Evolutionary conservation across 1,140 invertebrate species (phyloP).

Genomic region (Delia radicum): DNA sequence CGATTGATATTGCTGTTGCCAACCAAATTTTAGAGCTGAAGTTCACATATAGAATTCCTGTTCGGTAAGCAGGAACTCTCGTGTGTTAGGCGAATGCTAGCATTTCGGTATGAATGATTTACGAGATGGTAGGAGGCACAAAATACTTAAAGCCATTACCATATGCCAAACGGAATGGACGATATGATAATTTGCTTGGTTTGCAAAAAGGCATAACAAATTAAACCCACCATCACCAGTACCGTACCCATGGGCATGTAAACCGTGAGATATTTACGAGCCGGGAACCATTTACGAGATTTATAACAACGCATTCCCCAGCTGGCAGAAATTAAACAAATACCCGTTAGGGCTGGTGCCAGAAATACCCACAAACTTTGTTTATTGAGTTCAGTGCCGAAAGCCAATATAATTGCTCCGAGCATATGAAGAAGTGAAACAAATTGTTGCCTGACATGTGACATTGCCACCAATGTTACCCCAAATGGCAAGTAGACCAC

Average conservation of each 20-base stretch:
- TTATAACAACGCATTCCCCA: conserved; percentile 66
- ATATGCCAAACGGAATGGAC: conserved; percentile 90
- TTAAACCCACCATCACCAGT: conserved; percentile 71
- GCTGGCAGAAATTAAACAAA: conserved; percentile 63
- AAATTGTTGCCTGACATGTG: conserved; percentile 67
- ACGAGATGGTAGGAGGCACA: conserved; percentile 74
- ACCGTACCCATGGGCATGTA: conserved; percentile 73
- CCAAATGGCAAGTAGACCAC: conserved; percentile 86
- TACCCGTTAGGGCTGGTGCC: conserved; percentile 70
- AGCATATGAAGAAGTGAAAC: conserved; percentile 75
- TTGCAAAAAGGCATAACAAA: conserved; percentile 83
- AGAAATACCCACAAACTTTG: conserved; percentile 81
- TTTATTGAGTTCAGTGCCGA: conserved; percentile 81
- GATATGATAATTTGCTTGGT: conserved; percentile 78
- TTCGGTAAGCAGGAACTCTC: conserved; percentile 35
- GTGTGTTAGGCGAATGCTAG: conserved; percentile 42
- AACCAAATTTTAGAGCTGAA: neutral
- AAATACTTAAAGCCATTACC: conserved; percentile 77
- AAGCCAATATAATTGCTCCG: conserved; percentile 77
- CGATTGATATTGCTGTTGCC: neutral
- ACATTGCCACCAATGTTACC: conserved; percentile 88
- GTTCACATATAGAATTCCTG: conserved; percentile 39
- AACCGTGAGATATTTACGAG: conserved; percentile 60
- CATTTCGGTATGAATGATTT: conserved; percentile 57
- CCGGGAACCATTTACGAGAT: conserved; percentile 59